Conservation (phyloP, 2,888 invertebrate genomes). For the Ochropleura plecta region DNA sequence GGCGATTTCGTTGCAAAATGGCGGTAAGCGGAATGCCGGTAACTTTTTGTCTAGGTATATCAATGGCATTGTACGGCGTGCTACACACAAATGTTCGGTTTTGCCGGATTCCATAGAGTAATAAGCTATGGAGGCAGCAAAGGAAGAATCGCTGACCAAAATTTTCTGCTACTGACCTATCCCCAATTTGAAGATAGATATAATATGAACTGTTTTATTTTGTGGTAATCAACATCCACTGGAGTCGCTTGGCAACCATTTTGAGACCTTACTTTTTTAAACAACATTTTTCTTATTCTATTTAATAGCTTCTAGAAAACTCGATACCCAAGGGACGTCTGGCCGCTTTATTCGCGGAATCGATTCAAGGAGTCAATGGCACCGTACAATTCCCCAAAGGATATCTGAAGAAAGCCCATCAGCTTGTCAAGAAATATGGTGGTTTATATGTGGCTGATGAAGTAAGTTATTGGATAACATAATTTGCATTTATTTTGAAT, state of each 20-base stretch:
- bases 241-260: background rate
- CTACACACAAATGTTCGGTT: background rate
- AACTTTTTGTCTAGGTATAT: background rate
- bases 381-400: slow-evolving; percentile 97
- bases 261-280: background rate
- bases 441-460: slow-evolving; percentile 98
- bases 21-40: background rate
- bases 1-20: background rate
- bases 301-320: slow-evolving; percentile 92
- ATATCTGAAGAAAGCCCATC: slow-evolving; percentile 95
- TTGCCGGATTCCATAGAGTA: background rate
- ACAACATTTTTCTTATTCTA: background rate
- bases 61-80: background rate
- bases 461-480: slow-evolving; percentile 81
- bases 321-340: slow-evolving; percentile 94
- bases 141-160: no score
- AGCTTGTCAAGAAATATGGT: slow-evolving; percentile 94
- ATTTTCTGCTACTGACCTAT: background rate
- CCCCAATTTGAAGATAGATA: background rate
- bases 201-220: background rate
- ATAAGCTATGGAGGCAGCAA: no score
- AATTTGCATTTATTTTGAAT: no score
- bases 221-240: background rate
- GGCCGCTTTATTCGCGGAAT: slow-evolving; percentile 98
- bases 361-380: slow-evolving; percentile 99